Evolutionary conservation across 2,797 vertebrate species (phyloP), one percentile per base, ranked within the genome.

Genomic region (Oceanodroma leucorhoa): DNA sequence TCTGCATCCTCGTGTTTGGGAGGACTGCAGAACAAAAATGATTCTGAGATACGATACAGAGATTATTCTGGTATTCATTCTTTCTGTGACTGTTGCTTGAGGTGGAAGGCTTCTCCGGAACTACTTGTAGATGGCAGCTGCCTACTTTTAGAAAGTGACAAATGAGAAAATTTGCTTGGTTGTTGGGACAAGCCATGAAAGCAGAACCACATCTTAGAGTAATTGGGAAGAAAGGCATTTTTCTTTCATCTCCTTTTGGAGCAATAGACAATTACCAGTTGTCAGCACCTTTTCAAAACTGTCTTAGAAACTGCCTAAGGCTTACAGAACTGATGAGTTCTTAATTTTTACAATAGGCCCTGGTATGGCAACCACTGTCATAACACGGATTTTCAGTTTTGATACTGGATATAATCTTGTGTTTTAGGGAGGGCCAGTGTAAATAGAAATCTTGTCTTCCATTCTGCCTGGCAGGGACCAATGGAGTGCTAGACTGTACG

Each of bases 271-370:
- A 83, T 95, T 90, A 86, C 54, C 14, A 23, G 75, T 55, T 95
- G 94, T 95, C 95, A 96, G 92, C 95, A 90, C 62, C 86, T 95
- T 96, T 92, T 79, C 48, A 73, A 15, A 87, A 58, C 40, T 81
- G 46, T 43, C 54, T 77, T 58, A 87, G 45, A 93, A 95, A 96
- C 73, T 89, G 86, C 95, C 83, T 90, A 30, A 60, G 83, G 92
- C 88, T 87, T 72, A 10, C 19, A 53, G 67, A 90, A 73, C 73
- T 90, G 89, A 95, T 77, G 92, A 93, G 86, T 90, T 90, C 70
- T 89, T 90, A 73, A 66, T 84, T 96, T 93, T 90, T 70, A 80
- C 11, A 0, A 48, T 70, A 92, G 80, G 70, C 58, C 54, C 60
- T 92, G 81, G 73, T 76, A 70, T 2, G 40, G 83, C 73, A 95